These are phyloP conservation scores for Ladona fulva DNA, from an alignment of 1,140 invertebrate genomes.

Conservation along the genomic window DNA sequence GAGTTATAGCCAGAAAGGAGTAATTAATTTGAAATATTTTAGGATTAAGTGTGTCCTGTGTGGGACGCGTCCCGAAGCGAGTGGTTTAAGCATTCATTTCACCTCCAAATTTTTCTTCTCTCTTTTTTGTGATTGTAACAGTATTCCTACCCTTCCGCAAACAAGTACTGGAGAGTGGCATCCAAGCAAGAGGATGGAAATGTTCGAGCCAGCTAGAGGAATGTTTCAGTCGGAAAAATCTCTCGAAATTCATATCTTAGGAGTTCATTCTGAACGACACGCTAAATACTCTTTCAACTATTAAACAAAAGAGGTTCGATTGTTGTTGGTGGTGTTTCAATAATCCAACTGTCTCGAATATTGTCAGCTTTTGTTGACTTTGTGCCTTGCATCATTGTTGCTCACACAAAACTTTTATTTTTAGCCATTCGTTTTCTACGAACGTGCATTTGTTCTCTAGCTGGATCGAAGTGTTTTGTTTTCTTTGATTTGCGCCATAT, in stretches of 20 bases:
- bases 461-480: neutral
- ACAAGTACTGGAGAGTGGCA: neutral
- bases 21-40: neutral
- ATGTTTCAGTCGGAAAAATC: neutral
- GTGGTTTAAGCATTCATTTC: neutral
- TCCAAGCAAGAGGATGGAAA: neutral
- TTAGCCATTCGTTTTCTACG: constrained; percentile 9
- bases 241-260: neutral
- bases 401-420: neutral
- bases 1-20: neutral
- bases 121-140: neutral
- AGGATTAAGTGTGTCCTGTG: neutral
- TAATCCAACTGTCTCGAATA: constrained; percentile 6
- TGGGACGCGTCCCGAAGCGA: neutral
- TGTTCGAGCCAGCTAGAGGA: neutral
- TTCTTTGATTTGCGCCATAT: neutral
- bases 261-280: too few species aligned
- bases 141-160: neutral
- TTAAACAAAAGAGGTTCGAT: too few species aligned
- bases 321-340: neutral
- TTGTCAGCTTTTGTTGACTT: constrained; percentile 9
- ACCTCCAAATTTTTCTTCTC: neutral
- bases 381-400: neutral
- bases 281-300: too few species aligned
- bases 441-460: neutral